These are phyloP conservation scores for Drosophila quasianomalipes DNA, from an alignment of 2,888 invertebrate genomes.

Conservation along the genomic window DNA sequence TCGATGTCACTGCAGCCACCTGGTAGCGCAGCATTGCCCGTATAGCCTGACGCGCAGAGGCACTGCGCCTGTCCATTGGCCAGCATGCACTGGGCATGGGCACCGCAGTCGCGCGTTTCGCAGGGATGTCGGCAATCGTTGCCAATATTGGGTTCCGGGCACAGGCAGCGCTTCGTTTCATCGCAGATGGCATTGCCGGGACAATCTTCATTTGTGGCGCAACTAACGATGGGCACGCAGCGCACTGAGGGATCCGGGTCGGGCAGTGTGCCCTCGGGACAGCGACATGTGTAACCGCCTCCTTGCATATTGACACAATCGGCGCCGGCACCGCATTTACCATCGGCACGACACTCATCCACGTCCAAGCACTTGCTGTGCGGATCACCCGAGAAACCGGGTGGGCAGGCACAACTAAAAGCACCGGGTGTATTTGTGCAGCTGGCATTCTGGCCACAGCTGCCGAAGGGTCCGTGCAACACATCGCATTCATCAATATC, in stretches of 20 bases:
- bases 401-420: slow-evolving; percentile 92
- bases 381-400: slow-evolving; percentile 94
- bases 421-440: slow-evolving; percentile 93
- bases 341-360: slow-evolving; percentile 91
- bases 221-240: slow-evolving; percentile 93
- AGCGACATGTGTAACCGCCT: slow-evolving; percentile 91
- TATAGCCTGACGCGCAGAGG: slow-evolving; percentile 92
- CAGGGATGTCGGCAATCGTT: slow-evolving; percentile 97
- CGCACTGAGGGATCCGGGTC: slow-evolving; percentile 93
- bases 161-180: slow-evolving; percentile 91
- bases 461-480: slow-evolving; percentile 91
- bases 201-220: slow-evolving; percentile 91
- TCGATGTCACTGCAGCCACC: slow-evolving; percentile 95
- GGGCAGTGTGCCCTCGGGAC: slow-evolving; percentile 92
- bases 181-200: slow-evolving; percentile 96
- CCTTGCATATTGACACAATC: slow-evolving; percentile 92
- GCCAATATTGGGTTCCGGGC: slow-evolving; percentile 96
- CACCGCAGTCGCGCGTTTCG: slow-evolving; percentile 93
- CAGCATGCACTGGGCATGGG: slow-evolving; percentile 95
- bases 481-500: slow-evolving; percentile 96
- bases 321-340: slow-evolving; percentile 92
- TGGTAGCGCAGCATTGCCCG: slow-evolving; percentile 87
- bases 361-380: slow-evolving; percentile 92
- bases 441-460: slow-evolving; percentile 93
- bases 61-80: slow-evolving; percentile 94